These are phyloP conservation scores for Tragelaphus strepsiceros DNA, from an alignment of 2,113 vertebrate genomes.

Conservation along the genomic window DNA sequence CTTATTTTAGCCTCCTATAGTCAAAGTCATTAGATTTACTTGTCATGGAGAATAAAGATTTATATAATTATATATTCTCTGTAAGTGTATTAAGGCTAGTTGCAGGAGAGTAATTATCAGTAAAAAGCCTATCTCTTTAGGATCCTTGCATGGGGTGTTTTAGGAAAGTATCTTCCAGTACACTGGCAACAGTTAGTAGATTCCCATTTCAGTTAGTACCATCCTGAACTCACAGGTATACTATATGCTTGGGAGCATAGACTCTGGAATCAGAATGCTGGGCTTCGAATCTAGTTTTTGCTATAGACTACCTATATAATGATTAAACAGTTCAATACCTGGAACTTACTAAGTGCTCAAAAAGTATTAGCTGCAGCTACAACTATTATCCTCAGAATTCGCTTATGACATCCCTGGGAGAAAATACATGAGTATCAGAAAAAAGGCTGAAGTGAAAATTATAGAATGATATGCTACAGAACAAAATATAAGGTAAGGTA, in stretches of 20 bases:
- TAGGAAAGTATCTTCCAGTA: neutral
- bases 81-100: neutral
- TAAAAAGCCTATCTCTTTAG: neutral
- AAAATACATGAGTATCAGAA: neutral
- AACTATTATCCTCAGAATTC: neutral
- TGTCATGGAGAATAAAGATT: neutral
- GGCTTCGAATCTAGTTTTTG: conserved; percentile 2
- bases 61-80: neutral
- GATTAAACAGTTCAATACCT: conserved; percentile 26
- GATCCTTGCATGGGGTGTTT: neutral
- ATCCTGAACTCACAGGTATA: neutral
- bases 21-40: neutral
- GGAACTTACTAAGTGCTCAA: neutral
- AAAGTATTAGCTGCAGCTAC: neutral
- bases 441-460: neutral
- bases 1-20: neutral
- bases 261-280: neutral
- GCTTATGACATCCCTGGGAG: neutral
- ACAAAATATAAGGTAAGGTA: neutral
- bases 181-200: neutral
- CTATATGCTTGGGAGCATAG: neutral
- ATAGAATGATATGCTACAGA: neutral
- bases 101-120: neutral
- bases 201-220: neutral
- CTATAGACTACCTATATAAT: neutral